A percentile compares a stretch with the other conserved stretches of the same genome.
These are phyloP conservation scores for Helogale parvula DNA, from an alignment of 2,113 vertebrate species.

Conservation along the genomic window DNA sequence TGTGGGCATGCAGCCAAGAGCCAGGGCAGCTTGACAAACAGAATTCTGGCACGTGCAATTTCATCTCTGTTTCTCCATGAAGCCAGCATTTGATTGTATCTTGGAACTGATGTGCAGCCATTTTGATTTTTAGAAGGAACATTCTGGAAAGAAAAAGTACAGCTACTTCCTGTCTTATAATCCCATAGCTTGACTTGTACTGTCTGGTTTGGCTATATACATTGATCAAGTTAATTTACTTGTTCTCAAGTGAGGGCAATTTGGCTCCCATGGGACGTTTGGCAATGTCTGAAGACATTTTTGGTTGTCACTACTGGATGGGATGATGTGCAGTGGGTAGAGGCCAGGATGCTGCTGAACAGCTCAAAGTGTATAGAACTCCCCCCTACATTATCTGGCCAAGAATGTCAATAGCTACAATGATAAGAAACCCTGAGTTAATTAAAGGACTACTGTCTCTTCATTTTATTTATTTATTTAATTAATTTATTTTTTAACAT, in stretches of 20 bases:
- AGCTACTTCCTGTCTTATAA: neutral
- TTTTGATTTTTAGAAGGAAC: constrained; percentile 45
- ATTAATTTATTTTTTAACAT: too few species aligned
- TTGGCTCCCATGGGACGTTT: neutral
- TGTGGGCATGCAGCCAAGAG: constrained; percentile 43
- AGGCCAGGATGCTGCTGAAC: neutral
- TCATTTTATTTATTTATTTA: neutral
- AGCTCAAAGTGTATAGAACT: neutral
- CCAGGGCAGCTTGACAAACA: constrained; percentile 43
- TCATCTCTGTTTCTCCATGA: constrained; percentile 17
- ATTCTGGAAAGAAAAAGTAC: neutral
- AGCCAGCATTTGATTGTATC: constrained; percentile 1
- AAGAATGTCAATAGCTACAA: neutral
- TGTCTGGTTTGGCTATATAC: neutral
- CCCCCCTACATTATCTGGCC: neutral
- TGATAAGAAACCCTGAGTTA: neutral
- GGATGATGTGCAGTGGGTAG: neutral
- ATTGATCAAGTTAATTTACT: neutral
- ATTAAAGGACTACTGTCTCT: neutral
- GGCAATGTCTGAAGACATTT: neutral
- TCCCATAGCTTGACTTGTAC: neutral
- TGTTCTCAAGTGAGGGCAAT: neutral
- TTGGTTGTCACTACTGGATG: neutral
- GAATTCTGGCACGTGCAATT: constrained; percentile 45
- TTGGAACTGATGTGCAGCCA: neutral